These are phyloP conservation scores for Axis porcinus DNA, from an alignment of 2,113 vertebrate species.

Conservation along the genomic window DNA sequence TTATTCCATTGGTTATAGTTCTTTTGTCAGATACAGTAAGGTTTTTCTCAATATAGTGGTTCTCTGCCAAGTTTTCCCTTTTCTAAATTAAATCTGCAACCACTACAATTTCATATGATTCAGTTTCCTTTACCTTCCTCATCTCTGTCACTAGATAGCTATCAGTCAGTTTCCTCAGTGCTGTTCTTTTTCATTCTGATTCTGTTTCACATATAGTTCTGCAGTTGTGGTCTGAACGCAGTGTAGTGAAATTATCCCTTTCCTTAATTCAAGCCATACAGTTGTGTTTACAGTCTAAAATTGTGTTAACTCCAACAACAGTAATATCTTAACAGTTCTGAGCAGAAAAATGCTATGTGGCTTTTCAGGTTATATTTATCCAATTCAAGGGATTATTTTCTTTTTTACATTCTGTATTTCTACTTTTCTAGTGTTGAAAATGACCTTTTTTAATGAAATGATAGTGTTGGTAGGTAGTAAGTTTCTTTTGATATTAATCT, in stretches of 20 bases:
- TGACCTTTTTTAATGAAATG: slow-evolving; percentile 5
- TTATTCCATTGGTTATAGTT: background rate
- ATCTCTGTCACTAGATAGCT: background rate
- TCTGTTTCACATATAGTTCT: background rate
- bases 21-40: background rate
- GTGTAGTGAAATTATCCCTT: background rate
- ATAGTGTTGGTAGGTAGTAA: background rate
- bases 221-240: background rate
- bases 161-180: background rate
- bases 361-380: background rate
- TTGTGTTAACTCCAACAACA: background rate
- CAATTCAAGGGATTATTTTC: background rate
- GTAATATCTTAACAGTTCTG: background rate
- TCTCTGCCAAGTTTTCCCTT: background rate
- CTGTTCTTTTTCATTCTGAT: background rate
- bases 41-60: background rate
- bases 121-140: background rate
- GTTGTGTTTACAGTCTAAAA: background rate
- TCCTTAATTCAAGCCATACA: background rate
- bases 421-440: slow-evolving; percentile 13
- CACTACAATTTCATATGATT: background rate
- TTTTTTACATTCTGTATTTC: slow-evolving; percentile 3
- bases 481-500: background rate
- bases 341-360: background rate
- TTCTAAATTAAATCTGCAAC: background rate